phyloP scores from a whole-genome alignment of 2,113 vertebrate genomes.

The Otolemur garnettii region DNA sequence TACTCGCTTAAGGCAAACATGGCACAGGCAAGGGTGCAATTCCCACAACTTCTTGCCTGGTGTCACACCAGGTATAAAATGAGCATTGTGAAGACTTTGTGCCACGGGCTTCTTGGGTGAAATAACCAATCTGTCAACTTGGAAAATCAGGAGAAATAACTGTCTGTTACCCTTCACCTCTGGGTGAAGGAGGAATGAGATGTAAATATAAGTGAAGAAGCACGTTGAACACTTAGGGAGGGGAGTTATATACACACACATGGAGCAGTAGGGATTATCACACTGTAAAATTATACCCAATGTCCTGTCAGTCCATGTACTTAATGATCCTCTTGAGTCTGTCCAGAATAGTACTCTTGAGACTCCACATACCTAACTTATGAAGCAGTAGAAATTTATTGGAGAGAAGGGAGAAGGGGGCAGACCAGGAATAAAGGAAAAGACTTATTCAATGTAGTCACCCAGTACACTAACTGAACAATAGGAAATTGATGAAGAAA shows the following conservation, averaged over 20 bases:
- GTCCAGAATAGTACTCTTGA: background rate
- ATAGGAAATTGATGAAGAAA: constrained; percentile 53
- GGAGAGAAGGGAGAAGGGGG: background rate
- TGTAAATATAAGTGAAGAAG: background rate
- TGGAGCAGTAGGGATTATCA: background rate
- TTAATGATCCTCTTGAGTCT: background rate
- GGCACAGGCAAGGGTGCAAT: background rate
- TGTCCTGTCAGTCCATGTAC: background rate
- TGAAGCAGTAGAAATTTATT: background rate
- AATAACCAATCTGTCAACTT: background rate
- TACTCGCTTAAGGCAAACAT: rapidly evolving
- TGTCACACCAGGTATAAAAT: background rate
- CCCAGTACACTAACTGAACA: background rate
- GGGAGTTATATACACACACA: rapidly evolving
- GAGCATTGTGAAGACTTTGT: background rate
- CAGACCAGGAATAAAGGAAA: background rate
- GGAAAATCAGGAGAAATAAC: background rate
- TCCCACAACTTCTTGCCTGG: background rate
- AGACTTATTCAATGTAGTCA: background rate
- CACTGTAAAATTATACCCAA: background rate
- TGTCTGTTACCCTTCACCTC: too few relatives aligned
- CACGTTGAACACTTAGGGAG: too few relatives aligned
- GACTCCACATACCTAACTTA: background rate
- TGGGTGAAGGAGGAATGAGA: background rate
- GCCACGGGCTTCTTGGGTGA: background rate